A percentile compares a stretch with the other conserved stretches of the same genome.
phyloP scores from a whole-genome alignment of 2,888 invertebrate species.

The Oxytorus armatus region DNA sequence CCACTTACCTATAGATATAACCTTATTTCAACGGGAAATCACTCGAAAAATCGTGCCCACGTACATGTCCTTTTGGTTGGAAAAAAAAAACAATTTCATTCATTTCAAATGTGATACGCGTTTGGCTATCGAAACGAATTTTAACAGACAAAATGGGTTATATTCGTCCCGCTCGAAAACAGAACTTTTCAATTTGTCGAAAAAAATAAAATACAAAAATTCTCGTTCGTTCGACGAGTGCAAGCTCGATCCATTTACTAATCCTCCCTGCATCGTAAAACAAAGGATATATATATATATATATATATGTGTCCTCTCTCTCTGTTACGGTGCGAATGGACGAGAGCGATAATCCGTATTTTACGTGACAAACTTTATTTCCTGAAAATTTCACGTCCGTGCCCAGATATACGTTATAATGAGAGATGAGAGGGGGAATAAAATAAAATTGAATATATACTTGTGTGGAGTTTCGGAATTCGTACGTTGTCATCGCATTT shows the following conservation, averaged over 20 bases:
- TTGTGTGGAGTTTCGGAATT: too few relatives aligned
- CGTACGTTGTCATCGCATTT: too few relatives aligned
- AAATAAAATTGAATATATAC: not conserved
- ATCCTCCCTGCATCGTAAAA: not conserved
- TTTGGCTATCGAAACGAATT: slow-evolving; percentile 31
- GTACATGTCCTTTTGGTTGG: not conserved
- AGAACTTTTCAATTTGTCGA: slow-evolving; percentile 56
- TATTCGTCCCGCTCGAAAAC: slow-evolving; percentile 19
- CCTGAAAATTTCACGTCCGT: slow-evolving; percentile 17
- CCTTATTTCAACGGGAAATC: slow-evolving; percentile 48
- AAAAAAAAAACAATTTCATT: not conserved
- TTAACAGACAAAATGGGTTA: slow-evolving; percentile 29
- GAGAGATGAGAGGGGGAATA: not conserved
- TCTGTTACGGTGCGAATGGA: slow-evolving; percentile 1
- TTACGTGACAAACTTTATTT: not conserved
- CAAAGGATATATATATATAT: slow-evolving; percentile 1
- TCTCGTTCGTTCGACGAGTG: slow-evolving; percentile 2
- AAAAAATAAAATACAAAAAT: slow-evolving; percentile 30
- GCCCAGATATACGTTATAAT: not conserved
- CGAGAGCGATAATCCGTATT: slow-evolving; percentile 20
- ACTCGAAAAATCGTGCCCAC: slow-evolving; percentile 15
- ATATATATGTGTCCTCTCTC: too few relatives aligned
- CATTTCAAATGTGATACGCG: slow-evolving; percentile 14
- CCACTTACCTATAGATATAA: slow-evolving; percentile 3
- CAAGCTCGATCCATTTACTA: slow-evolving; percentile 36